Evolutionary conservation across 2,888 invertebrate genomes (phyloP).

Genomic region (Ochropleura plecta): DNA sequence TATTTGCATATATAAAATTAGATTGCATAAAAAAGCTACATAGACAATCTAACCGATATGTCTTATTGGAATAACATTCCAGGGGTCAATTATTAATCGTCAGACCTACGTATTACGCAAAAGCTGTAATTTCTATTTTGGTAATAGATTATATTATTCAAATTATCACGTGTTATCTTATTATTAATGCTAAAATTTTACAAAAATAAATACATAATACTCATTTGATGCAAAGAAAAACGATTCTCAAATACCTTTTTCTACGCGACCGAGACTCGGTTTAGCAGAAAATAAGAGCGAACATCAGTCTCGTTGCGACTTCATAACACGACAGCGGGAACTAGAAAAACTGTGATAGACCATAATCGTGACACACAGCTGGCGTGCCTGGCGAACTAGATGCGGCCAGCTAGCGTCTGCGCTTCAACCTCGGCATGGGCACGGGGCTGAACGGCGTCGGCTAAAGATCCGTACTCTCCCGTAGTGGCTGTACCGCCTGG

Average conservation of each 20-base stretch:
- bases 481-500: conserved; percentile 54
- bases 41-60: conserved; percentile 81
- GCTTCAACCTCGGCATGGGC: conserved; percentile 65
- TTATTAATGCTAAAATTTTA: conserved; percentile 73
- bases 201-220: conserved; percentile 85
- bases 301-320: conserved; percentile 77
- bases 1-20: conserved; percentile 61
- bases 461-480: conserved; percentile 83
- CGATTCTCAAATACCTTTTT: conserved; percentile 64
- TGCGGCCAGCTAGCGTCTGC: conserved; percentile 46
- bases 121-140: conserved; percentile 64
- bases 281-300: conserved; percentile 65
- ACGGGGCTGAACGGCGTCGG: conserved; percentile 64
- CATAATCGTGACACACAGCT: conserved; percentile 29
- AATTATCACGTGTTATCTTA: conserved; percentile 74
- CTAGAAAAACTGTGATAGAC: conserved; percentile 36
- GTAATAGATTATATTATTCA: conserved; percentile 67
- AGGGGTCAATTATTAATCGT: conserved; percentile 63
- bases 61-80: conserved; percentile 76
- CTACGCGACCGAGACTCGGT: conserved; percentile 51
- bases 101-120: conserved; percentile 62
- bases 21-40: conserved; percentile 78
- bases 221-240: conserved; percentile 79
- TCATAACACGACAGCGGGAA: conserved; percentile 53
- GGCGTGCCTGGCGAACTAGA: conserved; percentile 4